phyloP scores from a whole-genome alignment of 2,797 vertebrate species.

The Pseudochirops corinnae region DNA sequence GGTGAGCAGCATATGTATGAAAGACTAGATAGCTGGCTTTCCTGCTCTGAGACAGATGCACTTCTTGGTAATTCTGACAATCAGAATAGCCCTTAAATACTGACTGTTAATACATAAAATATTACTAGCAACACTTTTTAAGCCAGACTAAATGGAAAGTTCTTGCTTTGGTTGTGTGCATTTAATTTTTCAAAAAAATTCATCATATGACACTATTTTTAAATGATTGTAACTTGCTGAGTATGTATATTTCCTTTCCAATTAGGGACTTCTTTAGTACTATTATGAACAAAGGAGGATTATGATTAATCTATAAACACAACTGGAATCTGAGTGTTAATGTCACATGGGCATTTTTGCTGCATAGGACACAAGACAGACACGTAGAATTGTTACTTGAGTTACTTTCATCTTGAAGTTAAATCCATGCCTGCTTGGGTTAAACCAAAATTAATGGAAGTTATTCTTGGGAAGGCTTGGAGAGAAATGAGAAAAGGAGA shows the following conservation, averaged over 20 bases:
- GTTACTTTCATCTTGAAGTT: not conserved
- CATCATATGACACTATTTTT: conserved; percentile 21
- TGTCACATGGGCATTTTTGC: not conserved
- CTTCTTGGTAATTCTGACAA: not conserved
- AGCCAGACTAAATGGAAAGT: conserved; percentile 26
- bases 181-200: conserved; percentile 8
- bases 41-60: not conserved
- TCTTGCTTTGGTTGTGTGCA: not conserved
- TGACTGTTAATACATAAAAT: conserved; percentile 18
- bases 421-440: not conserved
- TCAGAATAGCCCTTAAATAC: not conserved
- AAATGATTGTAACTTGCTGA: conserved; percentile 41
- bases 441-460: not conserved
- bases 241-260: conserved; percentile 23
- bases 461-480: not conserved
- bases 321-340: not conserved
- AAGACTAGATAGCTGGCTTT: not conserved
- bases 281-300: not conserved
- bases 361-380: not conserved
- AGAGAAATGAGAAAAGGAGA: not conserved
- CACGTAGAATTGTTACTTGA: not conserved
- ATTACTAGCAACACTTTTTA: conserved; percentile 29
- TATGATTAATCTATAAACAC: not conserved
- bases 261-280: not conserved
- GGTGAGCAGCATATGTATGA: not conserved